A percentile compares a stretch with the other conserved stretches of the same genome.
Evolutionary conservation across 1,140 invertebrate species (phyloP).

Genomic region (Scaptodrosophila lebanonensis): DNA sequence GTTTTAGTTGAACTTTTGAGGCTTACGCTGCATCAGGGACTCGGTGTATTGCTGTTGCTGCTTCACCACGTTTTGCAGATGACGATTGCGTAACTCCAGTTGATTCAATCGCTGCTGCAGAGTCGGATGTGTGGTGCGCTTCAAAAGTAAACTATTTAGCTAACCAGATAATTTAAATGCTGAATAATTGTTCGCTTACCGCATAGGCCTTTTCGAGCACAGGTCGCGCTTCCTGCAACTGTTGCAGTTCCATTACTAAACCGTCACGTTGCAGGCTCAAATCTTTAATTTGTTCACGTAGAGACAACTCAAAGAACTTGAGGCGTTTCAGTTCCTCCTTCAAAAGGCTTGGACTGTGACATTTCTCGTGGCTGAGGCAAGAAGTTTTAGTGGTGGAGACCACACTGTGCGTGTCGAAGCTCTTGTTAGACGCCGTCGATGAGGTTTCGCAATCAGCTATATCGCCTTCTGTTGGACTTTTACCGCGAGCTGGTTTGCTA

Average conservation of each 20-base stretch:
- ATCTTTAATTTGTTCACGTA: constrained; percentile 77
- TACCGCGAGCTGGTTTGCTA: constrained; percentile 60
- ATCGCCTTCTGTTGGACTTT: constrained; percentile 47
- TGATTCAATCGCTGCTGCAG: constrained; percentile 72
- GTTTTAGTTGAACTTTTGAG: constrained; percentile 8
- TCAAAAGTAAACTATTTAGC: background rate
- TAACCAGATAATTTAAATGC: background rate
- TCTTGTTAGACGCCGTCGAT: constrained; percentile 70
- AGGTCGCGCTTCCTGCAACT: constrained; percentile 78
- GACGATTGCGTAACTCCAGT: constrained; percentile 81
- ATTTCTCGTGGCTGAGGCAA: constrained; percentile 53
- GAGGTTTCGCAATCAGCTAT: constrained; percentile 69
- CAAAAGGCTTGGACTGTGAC: constrained; percentile 54
- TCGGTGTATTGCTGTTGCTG: constrained; percentile 83
- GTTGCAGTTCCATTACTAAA: constrained; percentile 78
- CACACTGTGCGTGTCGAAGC: constrained; percentile 63
- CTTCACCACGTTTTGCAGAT: constrained; percentile 81
- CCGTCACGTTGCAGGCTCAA: constrained; percentile 78
- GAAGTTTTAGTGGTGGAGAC: constrained; percentile 63
- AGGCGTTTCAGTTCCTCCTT: constrained; percentile 77
- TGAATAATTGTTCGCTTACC: constrained; percentile 36
- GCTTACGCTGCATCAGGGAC: constrained; percentile 82
- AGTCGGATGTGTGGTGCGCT: constrained; percentile 74
- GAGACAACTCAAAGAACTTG: constrained; percentile 76
- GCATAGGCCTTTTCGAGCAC: constrained; percentile 76